These are phyloP conservation scores for Cabera pusaria DNA, from an alignment of 2,888 invertebrate genomes.

Conservation along the genomic window DNA sequence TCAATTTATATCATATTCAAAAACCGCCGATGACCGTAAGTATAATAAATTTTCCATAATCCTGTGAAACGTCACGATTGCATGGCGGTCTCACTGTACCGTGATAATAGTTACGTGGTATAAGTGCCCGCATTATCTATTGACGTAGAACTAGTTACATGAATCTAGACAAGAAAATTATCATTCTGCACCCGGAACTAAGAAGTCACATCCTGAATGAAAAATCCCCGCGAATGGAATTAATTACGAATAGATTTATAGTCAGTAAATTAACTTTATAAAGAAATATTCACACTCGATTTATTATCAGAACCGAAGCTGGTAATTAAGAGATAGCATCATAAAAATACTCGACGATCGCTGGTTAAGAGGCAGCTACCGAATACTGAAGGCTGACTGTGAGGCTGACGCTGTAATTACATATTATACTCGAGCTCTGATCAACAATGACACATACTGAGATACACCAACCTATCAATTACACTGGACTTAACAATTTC, in stretches of 20 bases:
- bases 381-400: conserved; percentile 34
- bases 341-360: conserved; percentile 33
- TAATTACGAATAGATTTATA: conserved; percentile 7
- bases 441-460: conserved; percentile 33
- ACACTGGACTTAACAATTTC: conserved; percentile 25
- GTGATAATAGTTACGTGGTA: too few relatives aligned
- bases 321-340: conserved; percentile 24
- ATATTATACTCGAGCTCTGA: conserved; percentile 24
- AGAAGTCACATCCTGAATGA: conserved; percentile 16
- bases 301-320: conserved; percentile 29
- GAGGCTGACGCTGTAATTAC: conserved; percentile 34
- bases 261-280: conserved; percentile 8
- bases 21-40: too few relatives aligned
- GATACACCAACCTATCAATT: conserved; percentile 27
- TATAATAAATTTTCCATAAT: too few relatives aligned
- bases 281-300: conserved; percentile 29
- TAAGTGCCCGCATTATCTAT: conserved; percentile 1
- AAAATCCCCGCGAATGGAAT: conserved; percentile 21
- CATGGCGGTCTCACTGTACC: too few relatives aligned
- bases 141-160: conserved; percentile 2
- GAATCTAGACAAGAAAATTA: conserved; percentile 12
- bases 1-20: too few relatives aligned
- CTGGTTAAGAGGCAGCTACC: conserved; percentile 33
- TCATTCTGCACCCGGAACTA: conserved; percentile 20
- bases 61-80: too few relatives aligned